Evolutionary conservation across 2,888 invertebrate species (phyloP), one percentile per base, ranked within the genome.

Genomic region (Diploptera punctata): DNA sequence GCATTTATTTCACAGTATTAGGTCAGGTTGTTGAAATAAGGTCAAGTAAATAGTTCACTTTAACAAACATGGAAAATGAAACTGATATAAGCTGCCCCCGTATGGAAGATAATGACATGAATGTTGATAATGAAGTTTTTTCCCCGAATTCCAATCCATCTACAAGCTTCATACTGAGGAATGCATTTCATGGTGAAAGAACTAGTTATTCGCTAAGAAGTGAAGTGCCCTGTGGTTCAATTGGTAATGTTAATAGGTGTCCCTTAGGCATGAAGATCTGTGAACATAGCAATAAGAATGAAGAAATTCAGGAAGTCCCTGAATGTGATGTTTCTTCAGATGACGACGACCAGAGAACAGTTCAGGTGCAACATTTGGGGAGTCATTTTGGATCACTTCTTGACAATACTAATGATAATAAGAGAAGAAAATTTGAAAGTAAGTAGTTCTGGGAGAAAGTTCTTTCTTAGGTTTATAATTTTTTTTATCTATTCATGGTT

Each of bases 371-470:
- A 18, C 57, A n/a, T 29, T 5, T 52, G 24, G 52, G 24, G 24
- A 52, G 13, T 24, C 24, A 24, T 52, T 19, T 21, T 9, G 24
- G 24, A 7, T 13, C 52, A 52, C 24, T 4, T 19, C 19, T 24
- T 52, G 21, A 19, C 3, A 3, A 52, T 10, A 52, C 19, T 3
- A 57, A 3, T 57, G 57, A 29, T 29, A 19, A 18, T 57, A 57
- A 57, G n/a, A 29, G 57, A 57, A 57, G 57, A 57, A 57, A 29
- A 16, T 18, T 57, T 57, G 57, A 57, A 18, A 57, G 57, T 57
- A 29, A 57, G 57, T 57, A 57, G 1, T 52, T 24, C 21, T 24
- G 18, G n/a, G n/a, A n/a, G n/a, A n/a, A n/a, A n/a, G n/a, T n/a
- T n/a, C n/a, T n/a, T n/a, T n/a, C n/a, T n/a, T n/a, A n/a, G n/a